Base-by-base conservation (phyloP, 2,888 invertebrate species). In the Julus scandinavius region DNA sequence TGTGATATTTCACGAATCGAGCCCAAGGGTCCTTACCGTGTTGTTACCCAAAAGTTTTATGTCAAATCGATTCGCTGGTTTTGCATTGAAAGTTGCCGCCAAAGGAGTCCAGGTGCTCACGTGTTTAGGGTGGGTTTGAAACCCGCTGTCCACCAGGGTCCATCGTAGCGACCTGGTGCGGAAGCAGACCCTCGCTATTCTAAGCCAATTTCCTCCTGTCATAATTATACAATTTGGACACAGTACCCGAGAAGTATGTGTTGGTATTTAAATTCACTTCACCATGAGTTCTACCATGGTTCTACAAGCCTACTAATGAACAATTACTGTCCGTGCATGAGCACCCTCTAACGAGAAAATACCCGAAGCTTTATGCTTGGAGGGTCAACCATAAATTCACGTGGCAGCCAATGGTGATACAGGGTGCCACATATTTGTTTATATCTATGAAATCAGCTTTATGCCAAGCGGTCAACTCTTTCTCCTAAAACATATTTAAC, bases 71-170 rank as follows among this genome's bases (percentile, higher is more conserved):
- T 85, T 15, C 5, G 58, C 15, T 50, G 85, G 58, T 58, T 86
- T 85, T 54, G 88, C 29, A 29, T 88, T 88, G 58, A 88, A 88
- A 49, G 88, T 86, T 49, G 88, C n/a, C n/a, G 88, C 88, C 72
- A 88, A 45, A 58, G 86, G 88, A 38, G 88, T 86, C 86, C 85
- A 88, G 15, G 85, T 88, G 17, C 84, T 88, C 72, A 88, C 85
- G 63, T 85, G n/a, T 7, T 6, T 84, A n/a, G 17, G 58, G n/a
- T 63, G 58, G 58, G n/a, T 54, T 11, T 11, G 2, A 17, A 13
- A 54, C 13, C 54, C 3, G 13, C 54, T 54, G 58, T 63, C 58
- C n/a, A n/a, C 54, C 54, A 63, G 58, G 15, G 58, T 63, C 58
- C 58, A 63, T 63, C 6, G 17, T 63, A n/a, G 58, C n/a, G 58